A percentile compares a stretch with the other conserved stretches of the same genome.
Conservation (phyloP, 2,888 invertebrate species). For the Cryptophagus acutangulus region DNA sequence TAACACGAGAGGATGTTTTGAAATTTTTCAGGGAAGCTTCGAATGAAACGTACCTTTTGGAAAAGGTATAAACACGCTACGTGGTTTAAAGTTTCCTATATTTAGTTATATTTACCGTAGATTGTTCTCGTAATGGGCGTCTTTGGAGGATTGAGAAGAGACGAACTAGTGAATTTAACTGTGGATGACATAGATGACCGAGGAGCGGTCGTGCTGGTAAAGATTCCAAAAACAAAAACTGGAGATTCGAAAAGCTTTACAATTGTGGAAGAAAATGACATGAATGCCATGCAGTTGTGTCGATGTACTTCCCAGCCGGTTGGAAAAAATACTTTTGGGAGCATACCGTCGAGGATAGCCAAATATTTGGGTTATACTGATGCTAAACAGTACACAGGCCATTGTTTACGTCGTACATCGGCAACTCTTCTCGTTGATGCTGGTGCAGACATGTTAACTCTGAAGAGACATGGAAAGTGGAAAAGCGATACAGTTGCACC, state of each 20-base stretch:
- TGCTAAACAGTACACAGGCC: no score
- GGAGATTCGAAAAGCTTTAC: slow-evolving; percentile 18
- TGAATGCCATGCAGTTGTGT: slow-evolving; percentile 6
- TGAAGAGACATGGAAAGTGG: no score
- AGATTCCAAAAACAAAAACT: slow-evolving; percentile 16
- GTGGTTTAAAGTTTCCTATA: no score
- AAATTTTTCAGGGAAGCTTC: slow-evolving; percentile 21
- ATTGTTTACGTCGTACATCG: no score
- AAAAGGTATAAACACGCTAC: slow-evolving; percentile 19
- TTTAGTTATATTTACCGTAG: slow-evolving; percentile 3
- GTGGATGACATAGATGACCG: slow-evolving; percentile 21
- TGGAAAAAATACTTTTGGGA: no score
- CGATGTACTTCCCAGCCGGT: slow-evolving; percentile 1
- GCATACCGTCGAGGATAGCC: slow-evolving; percentile 7
- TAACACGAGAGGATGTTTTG: slow-evolving; percentile 21
- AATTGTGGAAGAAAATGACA: slow-evolving; percentile 22
- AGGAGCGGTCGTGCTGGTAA: slow-evolving; percentile 18
- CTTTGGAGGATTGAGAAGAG: slow-evolving; percentile 22
- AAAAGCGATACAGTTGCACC: no score
- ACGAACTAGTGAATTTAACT: slow-evolving; percentile 19
- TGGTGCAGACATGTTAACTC: no score
- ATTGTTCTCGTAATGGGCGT: slow-evolving; percentile 19
- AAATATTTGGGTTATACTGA: slow-evolving; percentile 6
- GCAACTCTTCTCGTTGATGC: no score
- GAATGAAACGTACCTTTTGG: slow-evolving; percentile 20